A percentile compares a stretch with the other conserved stretches of the same genome.
These are phyloP conservation scores for Ferrisia virgata DNA, from an alignment of 2,888 invertebrate genomes.

Conservation along the genomic window DNA sequence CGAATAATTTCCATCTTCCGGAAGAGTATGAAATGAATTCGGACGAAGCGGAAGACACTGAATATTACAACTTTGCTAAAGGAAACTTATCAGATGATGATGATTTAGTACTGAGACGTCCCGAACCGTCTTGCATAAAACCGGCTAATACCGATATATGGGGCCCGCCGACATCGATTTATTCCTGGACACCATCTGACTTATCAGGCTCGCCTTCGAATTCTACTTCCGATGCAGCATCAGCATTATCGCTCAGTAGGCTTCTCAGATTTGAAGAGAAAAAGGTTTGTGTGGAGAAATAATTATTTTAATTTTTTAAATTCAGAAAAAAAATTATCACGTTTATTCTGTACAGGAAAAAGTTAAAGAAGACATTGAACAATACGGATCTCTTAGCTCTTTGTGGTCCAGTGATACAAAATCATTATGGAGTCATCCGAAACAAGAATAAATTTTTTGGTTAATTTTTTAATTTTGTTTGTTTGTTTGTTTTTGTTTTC, in stretches of 20 bases:
- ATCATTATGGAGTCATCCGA: constrained; percentile 40
- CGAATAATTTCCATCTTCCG: background rate
- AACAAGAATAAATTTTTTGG: constrained; percentile 35
- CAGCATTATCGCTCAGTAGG: constrained; percentile 35
- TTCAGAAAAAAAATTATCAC: background rate
- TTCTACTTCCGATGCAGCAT: constrained; percentile 18
- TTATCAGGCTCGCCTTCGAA: constrained; percentile 32
- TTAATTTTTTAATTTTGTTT: constrained; percentile 23
- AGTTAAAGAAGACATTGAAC: constrained; percentile 17
- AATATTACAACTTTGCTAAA: constrained; percentile 22
- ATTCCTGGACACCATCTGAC: constrained; percentile 19
- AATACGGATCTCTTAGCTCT: constrained; percentile 33
- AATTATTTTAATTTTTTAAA: background rate
- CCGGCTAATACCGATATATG: constrained; percentile 9
- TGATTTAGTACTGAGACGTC: background rate
- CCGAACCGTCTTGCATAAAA: background rate
- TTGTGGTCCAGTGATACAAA: constrained; percentile 32
- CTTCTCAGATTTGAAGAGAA: constrained; percentile 33
- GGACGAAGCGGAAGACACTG: constrained; percentile 20
- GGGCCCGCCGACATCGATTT: constrained; percentile 31
- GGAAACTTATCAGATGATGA: constrained; percentile 26
- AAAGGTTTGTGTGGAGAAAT: background rate
- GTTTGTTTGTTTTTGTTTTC: constrained; percentile 3
- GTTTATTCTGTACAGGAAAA: constrained; percentile 17
- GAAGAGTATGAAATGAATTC: constrained; percentile 34